Conservation (phyloP, 53 echinoderm and acorn worm species). For the Echinarachnius parma region DNA sequence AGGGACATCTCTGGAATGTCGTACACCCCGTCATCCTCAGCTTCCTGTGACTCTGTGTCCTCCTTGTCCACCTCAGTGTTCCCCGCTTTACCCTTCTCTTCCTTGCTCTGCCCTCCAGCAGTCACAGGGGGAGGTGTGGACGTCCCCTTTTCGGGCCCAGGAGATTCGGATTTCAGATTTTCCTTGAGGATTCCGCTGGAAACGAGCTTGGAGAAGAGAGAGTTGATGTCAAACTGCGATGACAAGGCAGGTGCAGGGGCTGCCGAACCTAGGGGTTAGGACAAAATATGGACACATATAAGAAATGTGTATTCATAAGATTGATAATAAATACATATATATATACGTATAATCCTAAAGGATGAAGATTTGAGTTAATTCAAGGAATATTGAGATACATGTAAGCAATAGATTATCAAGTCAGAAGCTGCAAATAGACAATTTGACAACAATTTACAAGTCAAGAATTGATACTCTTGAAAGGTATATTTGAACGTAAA, state of each 20-base stretch:
- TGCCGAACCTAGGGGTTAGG: too few species aligned
- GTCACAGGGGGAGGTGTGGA: slow-evolving; percentile 29
- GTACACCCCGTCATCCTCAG: slow-evolving; percentile 41
- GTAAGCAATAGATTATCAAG: too few species aligned
- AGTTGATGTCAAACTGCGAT: slow-evolving; percentile 73
- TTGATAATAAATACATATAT: too few species aligned
- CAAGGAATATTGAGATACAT: too few species aligned
- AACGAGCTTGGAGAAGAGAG: slow-evolving; percentile 79
- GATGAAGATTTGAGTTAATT: too few species aligned
- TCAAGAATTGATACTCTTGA: too few species aligned
- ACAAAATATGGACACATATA: too few species aligned
- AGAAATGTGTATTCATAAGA: too few species aligned
- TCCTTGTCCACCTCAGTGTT: slow-evolving; percentile 32
- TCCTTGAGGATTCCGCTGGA: slow-evolving; percentile 66
- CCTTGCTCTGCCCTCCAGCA: not conserved
- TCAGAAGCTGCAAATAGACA: too few species aligned
- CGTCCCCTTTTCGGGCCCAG: slow-evolving; percentile 28
- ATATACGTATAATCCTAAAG: too few species aligned
- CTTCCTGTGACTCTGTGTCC: not conserved
- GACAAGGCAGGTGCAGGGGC: not conserved
- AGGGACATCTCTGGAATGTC: slow-evolving; percentile 68
- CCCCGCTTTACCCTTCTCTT: slow-evolving; percentile 28
- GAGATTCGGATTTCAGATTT: slow-evolving; percentile 57
- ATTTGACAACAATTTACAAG: too few species aligned
- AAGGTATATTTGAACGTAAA: too few species aligned